Base-by-base conservation (phyloP, 2,797 vertebrate species). In the Enteromius treurensis region DNA sequence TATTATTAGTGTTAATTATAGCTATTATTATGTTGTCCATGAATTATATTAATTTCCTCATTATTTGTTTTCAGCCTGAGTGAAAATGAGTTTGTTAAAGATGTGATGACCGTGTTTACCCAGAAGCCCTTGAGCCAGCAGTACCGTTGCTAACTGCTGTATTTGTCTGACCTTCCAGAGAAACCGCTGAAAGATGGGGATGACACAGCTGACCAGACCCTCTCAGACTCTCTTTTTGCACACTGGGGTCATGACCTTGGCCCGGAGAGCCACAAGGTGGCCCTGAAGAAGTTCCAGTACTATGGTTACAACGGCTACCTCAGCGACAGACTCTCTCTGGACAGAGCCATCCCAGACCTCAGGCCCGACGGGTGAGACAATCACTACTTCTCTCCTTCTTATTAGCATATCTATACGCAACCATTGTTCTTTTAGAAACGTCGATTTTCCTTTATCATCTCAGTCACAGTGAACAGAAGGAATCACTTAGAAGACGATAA, bases 251-350 rank as follows among this genome's bases (percentile, higher is more conserved):
- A 96, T 90, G 97, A 98, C 69, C 96, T 99, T 78, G 94, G 94
- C 82, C 96, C 98, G 0, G 97, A 99, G 86, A 95, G 95, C 84
- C 93, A 96, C n/a, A 94, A 96, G 1, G 85, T 95, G 17, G 98
- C 98, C 0, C 95, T 98, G 71, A 99, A 97, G 88, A 96, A 97
- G 89, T 99, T 99, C 92, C 97, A 99, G 93, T 98, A 99, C 91
- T 98, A 99, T 0, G 98, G 98, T 85, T 99, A 99, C 92, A 99
- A 99, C 0, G 95, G 96, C 84, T 99, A 99, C 95, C 96, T 99
- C 94, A 99, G 98, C 23, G 97, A 99, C 90, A 96, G 96, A 37
- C 94, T 99, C 77, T 95, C 98, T 0, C 92, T 99, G 32, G 95
- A 98, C 92, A 92, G 98, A 87, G 83, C 94, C 3, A 95, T 98